Base-by-base conservation (phyloP, 2,888 invertebrate genomes). In the Lobophora halterata region DNA sequence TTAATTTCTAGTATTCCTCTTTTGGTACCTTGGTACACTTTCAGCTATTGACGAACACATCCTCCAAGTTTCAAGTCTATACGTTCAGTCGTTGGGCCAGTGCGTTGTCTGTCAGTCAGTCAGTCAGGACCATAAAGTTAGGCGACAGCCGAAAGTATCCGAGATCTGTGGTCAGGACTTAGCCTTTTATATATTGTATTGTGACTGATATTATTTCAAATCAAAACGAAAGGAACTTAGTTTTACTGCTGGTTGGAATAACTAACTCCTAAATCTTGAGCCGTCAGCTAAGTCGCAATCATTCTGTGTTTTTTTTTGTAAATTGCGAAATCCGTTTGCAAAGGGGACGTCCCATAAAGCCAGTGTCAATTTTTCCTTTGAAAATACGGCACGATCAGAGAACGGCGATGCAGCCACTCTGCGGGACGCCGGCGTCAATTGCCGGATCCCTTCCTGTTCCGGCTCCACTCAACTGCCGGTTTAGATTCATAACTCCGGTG, bases 401-500 rank as follows among this genome's bases (percentile, higher is more conserved):
- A 57, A 52, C 51, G 46, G 49, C 61, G 50, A 68, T 53, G 60
- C 61, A 54, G 55, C 56, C 45, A 58, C 74, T 58, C 80, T 58
- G 66, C 71, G 75, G 78, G 81, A 67, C 51, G 69, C 66, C 65
- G 63, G 72, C 71, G 70, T 73, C 79, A 73, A 79, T 81, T 78
- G 79, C 80, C 74, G 77, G 75, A 78, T 81, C 79, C 71, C 74
- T 75, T 83, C 82, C 82, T 76, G 50, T 81, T 83, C 81, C 82
- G 79, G 68, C 59, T 55, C 58, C 67, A 71, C 67, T 65, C 67
- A 55, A 61, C 68, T 65, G 61, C 74, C 72, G 73, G 71, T 62
- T 70, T 65, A 66, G 71, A 67, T 69, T 68, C 71, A 72, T 74
- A 73, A 74, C 72, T 71, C 59, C 53, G 64, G 65, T 62, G 61